Evolutionary conservation across 1,140 invertebrate species (phyloP).

Genomic region (Manduca sexta): DNA sequence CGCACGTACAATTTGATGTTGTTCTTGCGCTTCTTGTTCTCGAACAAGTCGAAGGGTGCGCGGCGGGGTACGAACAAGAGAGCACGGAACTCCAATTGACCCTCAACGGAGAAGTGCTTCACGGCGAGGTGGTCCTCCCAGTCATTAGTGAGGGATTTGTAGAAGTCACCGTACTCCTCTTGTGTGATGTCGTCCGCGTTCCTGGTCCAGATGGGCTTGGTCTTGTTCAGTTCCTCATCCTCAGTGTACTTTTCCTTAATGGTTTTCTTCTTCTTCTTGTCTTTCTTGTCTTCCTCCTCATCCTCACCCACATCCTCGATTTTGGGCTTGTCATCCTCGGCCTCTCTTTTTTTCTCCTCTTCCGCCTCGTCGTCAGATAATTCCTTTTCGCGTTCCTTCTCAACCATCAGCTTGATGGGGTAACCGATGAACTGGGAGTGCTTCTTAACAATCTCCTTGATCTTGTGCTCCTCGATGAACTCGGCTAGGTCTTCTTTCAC

Average conservation of each 20-base stretch:
- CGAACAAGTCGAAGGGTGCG: constrained; percentile 98
- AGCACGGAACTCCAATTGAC: constrained; percentile 97
- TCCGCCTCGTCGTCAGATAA: constrained; percentile 94
- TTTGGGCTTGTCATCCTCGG: constrained; percentile 88
- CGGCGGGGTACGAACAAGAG: constrained; percentile 95
- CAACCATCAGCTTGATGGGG: constrained; percentile 95
- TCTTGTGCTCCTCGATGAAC: constrained; percentile 92
- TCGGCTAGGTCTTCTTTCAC: constrained; percentile 95
- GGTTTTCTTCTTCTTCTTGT: constrained; percentile 95
- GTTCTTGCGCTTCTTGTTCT: constrained; percentile 98
- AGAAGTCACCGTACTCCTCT: constrained; percentile 99
- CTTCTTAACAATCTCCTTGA: constrained; percentile 99
- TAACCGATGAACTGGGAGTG: constrained; percentile 99
- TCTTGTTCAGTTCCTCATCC: constrained; percentile 98
- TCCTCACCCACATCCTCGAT: constrained; percentile 96
- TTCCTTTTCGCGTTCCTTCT: constrained; percentile 97
- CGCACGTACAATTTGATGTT: constrained; percentile 98
- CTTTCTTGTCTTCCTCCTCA: constrained; percentile 87
- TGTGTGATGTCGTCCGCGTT: constrained; percentile 98
- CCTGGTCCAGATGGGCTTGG: constrained; percentile 98
- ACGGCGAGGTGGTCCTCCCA: constrained; percentile 99
- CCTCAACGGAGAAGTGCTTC: constrained; percentile 99
- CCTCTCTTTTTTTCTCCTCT: constrained; percentile 87
- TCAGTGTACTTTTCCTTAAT: constrained; percentile 98
- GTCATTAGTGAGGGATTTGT: constrained; percentile 98